Conservation (phyloP, 2,797 vertebrate genomes). For the Leptodactylus fallax region DNA sequence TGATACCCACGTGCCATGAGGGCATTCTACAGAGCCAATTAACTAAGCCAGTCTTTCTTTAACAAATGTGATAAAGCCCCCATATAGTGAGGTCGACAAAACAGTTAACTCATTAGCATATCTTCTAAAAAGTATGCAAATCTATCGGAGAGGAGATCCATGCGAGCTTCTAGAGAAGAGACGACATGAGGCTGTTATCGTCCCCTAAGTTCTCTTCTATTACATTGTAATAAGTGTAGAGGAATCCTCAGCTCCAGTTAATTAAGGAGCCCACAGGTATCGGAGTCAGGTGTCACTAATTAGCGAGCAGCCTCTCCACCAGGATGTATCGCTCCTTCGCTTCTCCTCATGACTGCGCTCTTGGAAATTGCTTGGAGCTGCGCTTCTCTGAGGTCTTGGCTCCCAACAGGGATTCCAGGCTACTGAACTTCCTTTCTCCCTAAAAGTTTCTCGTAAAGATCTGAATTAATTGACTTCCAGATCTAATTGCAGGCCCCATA, state of each 20-base stretch:
- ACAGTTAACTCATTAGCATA: not conserved
- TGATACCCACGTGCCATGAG: not conserved
- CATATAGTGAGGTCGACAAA: not conserved
- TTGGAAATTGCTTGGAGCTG: constrained; percentile 23
- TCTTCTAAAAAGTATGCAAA: constrained; percentile 13
- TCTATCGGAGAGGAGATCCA: not conserved
- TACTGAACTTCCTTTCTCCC: constrained; percentile 12
- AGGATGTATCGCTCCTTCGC: constrained; percentile 62
- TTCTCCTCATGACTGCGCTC: constrained; percentile 1
- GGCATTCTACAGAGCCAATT: not conserved
- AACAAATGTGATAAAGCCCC: not conserved
- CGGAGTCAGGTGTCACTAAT: constrained; percentile 69
- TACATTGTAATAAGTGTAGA: constrained; percentile 10
- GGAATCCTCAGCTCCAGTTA: constrained; percentile 9
- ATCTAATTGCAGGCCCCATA: constrained; percentile 7
- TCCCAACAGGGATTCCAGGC: constrained; percentile 21
- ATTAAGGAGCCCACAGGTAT: constrained; percentile 51
- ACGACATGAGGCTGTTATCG: not conserved
- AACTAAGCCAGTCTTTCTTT: not conserved
- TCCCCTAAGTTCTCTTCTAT: constrained; percentile 8
- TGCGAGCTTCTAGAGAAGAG: not conserved
- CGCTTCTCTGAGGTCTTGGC: not conserved
- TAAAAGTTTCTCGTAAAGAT: constrained; percentile 43
- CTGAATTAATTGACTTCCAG: constrained; percentile 21
- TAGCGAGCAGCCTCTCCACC: constrained; percentile 63